Conservation (phyloP, 2,113 vertebrate species). For the Excalfactoria chinensis region DNA sequence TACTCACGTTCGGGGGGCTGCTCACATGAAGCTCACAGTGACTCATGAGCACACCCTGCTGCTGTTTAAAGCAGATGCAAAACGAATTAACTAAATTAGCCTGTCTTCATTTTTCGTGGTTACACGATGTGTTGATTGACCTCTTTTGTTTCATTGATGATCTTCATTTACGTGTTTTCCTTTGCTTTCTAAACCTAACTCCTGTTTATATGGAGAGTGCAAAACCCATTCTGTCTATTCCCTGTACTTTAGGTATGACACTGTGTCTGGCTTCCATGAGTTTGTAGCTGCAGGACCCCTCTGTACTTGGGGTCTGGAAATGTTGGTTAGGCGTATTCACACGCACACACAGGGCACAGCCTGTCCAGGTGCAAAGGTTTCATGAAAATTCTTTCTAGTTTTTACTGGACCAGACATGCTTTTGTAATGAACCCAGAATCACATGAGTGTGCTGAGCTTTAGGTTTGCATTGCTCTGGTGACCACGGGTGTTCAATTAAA, state of each 20-base stretch:
- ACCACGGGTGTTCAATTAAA: constrained; percentile 19
- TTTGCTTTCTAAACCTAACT: not conserved
- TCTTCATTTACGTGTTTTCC: not conserved
- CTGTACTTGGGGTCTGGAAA: not conserved
- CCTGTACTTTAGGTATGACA: not conserved
- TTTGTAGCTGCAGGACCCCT: not conserved
- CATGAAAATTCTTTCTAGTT: not conserved
- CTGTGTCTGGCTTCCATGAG: not conserved
- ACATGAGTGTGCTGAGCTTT: not conserved
- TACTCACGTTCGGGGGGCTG: not conserved
- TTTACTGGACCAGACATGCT: not conserved
- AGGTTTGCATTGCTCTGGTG: constrained; percentile 6
- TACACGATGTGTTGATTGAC: not conserved
- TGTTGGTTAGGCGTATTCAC: not conserved
- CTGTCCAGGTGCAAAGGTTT: not conserved
- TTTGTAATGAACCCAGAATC: not conserved
- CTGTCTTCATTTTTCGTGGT: not conserved
- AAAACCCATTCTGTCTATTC: not conserved
- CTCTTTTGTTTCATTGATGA: not conserved
- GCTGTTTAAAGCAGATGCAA: not conserved
- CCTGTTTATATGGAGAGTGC: not conserved
- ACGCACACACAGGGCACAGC: not conserved
- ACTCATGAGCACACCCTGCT: constrained; percentile 48
- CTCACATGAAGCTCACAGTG: not conserved
- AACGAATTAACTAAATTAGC: not conserved